Percentiles rank a stretch among this genome's conserved stretches.
phyloP scores from a whole-genome alignment of 2,888 invertebrate genomes.

The Calameuta pallipes region DNA sequence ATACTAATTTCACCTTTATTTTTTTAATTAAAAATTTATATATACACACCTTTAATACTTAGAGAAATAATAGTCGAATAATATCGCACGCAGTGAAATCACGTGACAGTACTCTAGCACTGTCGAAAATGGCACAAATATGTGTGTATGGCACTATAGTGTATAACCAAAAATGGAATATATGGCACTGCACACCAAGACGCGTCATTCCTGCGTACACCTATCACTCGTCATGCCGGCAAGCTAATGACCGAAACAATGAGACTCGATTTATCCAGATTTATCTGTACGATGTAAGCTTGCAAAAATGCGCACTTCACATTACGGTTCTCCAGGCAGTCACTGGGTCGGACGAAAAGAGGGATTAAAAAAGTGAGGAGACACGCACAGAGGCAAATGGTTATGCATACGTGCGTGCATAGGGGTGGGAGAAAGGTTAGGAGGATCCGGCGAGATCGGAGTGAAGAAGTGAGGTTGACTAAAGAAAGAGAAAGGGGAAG shows the following conservation, averaged over 20 bases:
- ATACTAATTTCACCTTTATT: no score
- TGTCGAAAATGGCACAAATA: no score
- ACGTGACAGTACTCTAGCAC: no score
- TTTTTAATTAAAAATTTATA: no score
- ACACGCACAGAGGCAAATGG: no score
- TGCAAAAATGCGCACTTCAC: constrained; percentile 43
- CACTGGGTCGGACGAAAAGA: neutral
- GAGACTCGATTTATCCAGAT: constrained; percentile 29
- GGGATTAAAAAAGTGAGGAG: neutral
- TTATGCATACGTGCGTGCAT: no score
- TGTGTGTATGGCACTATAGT: no score
- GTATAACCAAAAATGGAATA: no score
- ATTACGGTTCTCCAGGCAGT: constrained; percentile 5
- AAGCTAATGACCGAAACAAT: constrained; percentile 51
- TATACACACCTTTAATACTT: no score
- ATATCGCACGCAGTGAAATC: no score
- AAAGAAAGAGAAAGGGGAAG: constrained; percentile 20
- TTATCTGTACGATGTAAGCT: constrained; percentile 43
- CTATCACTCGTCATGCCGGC: constrained; percentile 51
- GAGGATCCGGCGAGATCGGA: constrained; percentile 29
- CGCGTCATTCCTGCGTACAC: constrained; percentile 34
- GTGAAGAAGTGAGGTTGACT: constrained; percentile 21
- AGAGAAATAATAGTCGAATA: no score
- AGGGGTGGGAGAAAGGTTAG: no score
- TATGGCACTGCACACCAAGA: neutral